Evolutionary conservation across 2,888 invertebrate species (phyloP).

Genomic region (Liodrosophila aerea): DNA sequence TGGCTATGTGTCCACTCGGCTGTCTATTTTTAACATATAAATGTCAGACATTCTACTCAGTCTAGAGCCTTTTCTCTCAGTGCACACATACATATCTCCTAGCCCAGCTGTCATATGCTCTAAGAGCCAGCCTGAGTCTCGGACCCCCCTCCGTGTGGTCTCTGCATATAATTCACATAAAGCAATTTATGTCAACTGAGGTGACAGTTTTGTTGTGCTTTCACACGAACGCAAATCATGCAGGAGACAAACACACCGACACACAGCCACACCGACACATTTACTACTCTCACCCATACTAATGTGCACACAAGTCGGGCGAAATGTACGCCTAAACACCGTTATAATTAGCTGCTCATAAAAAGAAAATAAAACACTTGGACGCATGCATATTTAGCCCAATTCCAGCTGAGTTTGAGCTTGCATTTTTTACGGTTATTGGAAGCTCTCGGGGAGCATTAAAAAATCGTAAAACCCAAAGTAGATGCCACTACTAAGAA

Average conservation of each 20-base stretch:
- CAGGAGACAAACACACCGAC: background rate
- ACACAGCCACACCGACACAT: constrained; percentile 1
- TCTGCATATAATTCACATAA: constrained; percentile 50
- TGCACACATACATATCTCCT: constrained; percentile 19
- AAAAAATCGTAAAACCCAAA: constrained; percentile 62
- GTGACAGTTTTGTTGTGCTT: constrained; percentile 54
- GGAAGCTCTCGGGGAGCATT: constrained; percentile 59
- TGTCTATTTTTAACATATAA: too few species aligned
- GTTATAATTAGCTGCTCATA: constrained; percentile 47
- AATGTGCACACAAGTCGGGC: background rate
- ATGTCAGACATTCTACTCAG: too few species aligned
- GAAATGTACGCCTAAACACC: constrained; percentile 17
- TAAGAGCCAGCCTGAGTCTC: constrained; percentile 23
- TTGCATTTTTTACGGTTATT: constrained; percentile 59
- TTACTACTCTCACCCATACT: constrained; percentile 22
- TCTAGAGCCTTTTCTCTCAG: background rate
- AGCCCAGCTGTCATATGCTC: constrained; percentile 61
- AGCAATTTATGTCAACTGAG: constrained; percentile 65
- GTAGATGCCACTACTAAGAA: background rate
- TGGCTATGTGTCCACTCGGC: too few species aligned
- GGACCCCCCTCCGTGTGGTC: constrained; percentile 62
- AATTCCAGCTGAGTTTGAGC: constrained; percentile 10
- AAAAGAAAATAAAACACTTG: constrained; percentile 16
- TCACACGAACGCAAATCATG: constrained; percentile 35
- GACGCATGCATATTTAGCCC: too few species aligned